Evolutionary conservation across 1,140 invertebrate genomes (phyloP).

Genomic region (Pseudomyrmex concolor): DNA sequence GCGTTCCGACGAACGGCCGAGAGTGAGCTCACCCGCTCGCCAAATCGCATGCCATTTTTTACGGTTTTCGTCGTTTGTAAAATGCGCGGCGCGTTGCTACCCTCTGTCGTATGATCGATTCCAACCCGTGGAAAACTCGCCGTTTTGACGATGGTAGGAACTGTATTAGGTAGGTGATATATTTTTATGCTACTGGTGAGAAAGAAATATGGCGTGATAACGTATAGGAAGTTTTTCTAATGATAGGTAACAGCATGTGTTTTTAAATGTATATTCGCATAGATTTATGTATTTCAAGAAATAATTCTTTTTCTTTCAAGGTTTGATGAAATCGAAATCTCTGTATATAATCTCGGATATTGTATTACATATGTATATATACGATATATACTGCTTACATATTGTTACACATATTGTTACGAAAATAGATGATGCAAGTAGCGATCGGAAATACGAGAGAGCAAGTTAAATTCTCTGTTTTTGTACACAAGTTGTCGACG

Average conservation of each 20-base stretch:
- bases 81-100: conserved; percentile 48
- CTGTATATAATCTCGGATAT: background rate
- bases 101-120: conserved; percentile 29
- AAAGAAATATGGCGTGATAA: conserved; percentile 36
- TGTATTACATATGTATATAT: conserved; percentile 2
- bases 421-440: conserved; percentile 26
- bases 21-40: conserved; percentile 51
- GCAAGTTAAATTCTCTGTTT: conserved; percentile 50
- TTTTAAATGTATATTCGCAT: background rate
- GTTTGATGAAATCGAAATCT: no score
- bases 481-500: conserved; percentile 35
- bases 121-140: background rate
- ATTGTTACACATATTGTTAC: conserved; percentile 3
- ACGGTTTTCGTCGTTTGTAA: conserved; percentile 59
- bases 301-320: no score
- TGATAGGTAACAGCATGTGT: background rate
- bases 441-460: conserved; percentile 48
- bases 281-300: no score
- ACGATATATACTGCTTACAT: background rate
- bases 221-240: conserved; percentile 18
- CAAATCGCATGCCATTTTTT: conserved; percentile 61
- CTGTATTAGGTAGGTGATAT: conserved; percentile 49
- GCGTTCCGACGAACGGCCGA: conserved; percentile 74
- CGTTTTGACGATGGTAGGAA: conserved; percentile 52
- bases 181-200: conserved; percentile 40